Base-by-base conservation (phyloP, 2,888 invertebrate genomes). In the Cheilosia vulpina region DNA sequence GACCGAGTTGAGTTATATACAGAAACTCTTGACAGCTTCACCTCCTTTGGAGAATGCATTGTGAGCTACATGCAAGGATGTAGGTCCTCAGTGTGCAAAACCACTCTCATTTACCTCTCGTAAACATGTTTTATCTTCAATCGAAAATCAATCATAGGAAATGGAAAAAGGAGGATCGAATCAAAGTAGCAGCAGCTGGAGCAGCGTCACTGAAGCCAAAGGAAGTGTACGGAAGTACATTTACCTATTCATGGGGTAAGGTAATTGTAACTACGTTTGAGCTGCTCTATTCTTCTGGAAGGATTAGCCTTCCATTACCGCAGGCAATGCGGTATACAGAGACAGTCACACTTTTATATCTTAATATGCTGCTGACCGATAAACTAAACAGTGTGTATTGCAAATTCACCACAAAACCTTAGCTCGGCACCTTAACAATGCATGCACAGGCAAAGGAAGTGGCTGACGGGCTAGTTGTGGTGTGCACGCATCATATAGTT, bases 91-190 rank as follows among this genome's bases (percentile, higher is more conserved):
- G 55, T 83, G 83, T 69, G 63, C 63, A 73, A 78, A 73, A 73
- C 57, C 78, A 69, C 73, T 76, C 71, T 82, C 76, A 76, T 76
- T 82, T 82, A 65, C 57, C 57, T 69, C 57, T 58, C 17, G 47
- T 57, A 53, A 65, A 65, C 73, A 75, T 75, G 79, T 83, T 78
- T 78, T 83, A 78, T 83, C 78, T 78, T 75, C 69, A 69, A 83
- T 78, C 78, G 57, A 83, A 83, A 83, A 69, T 78, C 83, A 78
- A 78, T 78, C 78, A 73, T 41, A 69, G 50, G 57, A 78, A 83
- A 73, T 62, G 38, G 19, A 78, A 52, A 78, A 78, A 73, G 55
- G 52, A 68, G 69, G 66, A 66, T 72, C 47, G 38, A 62, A 45
- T 47, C 71, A 50, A 62, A 41, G 43, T 52, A 60, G n/a, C 15